Evolutionary conservation across 2,888 invertebrate species (phyloP), one percentile per base, ranked within the genome.

Genomic region (Amphimallon solstitiale): DNA sequence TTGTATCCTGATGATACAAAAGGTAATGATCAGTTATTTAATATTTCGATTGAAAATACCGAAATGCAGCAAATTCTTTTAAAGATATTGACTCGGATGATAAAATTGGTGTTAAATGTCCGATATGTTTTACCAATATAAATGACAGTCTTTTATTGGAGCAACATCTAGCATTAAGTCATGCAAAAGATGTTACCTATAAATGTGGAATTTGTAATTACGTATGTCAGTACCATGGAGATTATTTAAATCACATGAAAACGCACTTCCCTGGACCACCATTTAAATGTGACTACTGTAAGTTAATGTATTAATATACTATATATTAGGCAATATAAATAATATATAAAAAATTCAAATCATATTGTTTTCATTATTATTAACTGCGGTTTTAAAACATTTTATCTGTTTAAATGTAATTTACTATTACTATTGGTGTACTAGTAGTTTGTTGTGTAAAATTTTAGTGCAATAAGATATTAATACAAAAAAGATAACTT

Each of bases 161-260:
- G 73, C 84, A 85, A 70, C 88, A 88, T 76, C 79, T 86, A 56
- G 84, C 86, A 2, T 74, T 83, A 49, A 84, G 84, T 66, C 88
- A 88, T 77, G 83, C 85, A 12, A 84, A 85, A 73, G 86, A 87
- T 77, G 85, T 86, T 2, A 85, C 86, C 2, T 87, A 87, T 72
- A 84, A 85, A 73, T 89, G 89, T 77, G 85, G 85, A 35, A 78
- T 88, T 54, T 89, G 89, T 78, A 84, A 85, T n/a, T 89, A 86
- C 78, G 85, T 86, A 48, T 87, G 87, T 72, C 86, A 86, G 70
- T 88, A 87, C 83, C 88, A 88, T 74, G 84, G 86, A 34, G 85
- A 86, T 72, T 89, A 87, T 78, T 85, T 87, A 70, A 82, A 83
- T 68, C 89, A 89, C 74, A 86, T 88, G 85, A 86, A 85, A 73